A percentile compares a stretch with the other conserved stretches of the same genome.
These are phyloP conservation scores for Acheta domesticus DNA, from an alignment of 2,888 invertebrate species.

Conservation along the genomic window DNA sequence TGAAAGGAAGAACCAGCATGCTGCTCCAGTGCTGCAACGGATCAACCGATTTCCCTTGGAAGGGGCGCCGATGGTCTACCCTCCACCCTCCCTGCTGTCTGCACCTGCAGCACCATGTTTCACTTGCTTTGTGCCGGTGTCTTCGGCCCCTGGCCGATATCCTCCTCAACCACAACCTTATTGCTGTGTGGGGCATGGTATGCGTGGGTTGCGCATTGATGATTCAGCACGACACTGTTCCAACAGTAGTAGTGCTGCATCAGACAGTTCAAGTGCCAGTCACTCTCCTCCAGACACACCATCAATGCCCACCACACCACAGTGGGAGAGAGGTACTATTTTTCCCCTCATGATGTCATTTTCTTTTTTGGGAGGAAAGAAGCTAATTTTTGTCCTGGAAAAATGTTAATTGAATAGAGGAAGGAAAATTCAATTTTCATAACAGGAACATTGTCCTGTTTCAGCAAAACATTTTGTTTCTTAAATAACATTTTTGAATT, in stretches of 20 bases:
- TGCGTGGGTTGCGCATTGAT: constrained; percentile 52
- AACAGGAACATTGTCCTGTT: too few species aligned
- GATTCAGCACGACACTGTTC: constrained; percentile 52
- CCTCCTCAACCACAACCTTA: constrained; percentile 35
- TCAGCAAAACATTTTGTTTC: too few species aligned
- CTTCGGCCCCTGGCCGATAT: constrained; percentile 32
- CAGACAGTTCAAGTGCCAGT: constrained; percentile 51
- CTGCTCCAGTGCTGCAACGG: constrained; percentile 24
- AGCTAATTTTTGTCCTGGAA: too few species aligned
- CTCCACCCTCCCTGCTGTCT: constrained; percentile 45
- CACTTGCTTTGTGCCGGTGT: constrained; percentile 46
- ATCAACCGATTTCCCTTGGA: too few species aligned
- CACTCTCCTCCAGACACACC: constrained; percentile 58
- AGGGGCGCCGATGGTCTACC: constrained; percentile 44
- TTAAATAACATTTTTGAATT: too few species aligned
- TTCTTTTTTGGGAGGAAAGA: too few species aligned
- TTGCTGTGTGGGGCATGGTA: constrained; percentile 48
- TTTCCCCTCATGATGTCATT: too few species aligned
- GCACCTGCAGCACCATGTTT: constrained; percentile 45
- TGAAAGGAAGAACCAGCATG: constrained; percentile 29
- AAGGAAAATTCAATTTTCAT: too few species aligned
- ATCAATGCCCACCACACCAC: constrained; percentile 30
- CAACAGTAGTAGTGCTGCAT: constrained; percentile 53
- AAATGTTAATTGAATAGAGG: too few species aligned
- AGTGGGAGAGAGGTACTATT: constrained; percentile 32